Evolutionary conservation across 2,113 vertebrate genomes (phyloP), one percentile per base, ranked within the genome.

Genomic region (Pelmatolapia mariae): DNA sequence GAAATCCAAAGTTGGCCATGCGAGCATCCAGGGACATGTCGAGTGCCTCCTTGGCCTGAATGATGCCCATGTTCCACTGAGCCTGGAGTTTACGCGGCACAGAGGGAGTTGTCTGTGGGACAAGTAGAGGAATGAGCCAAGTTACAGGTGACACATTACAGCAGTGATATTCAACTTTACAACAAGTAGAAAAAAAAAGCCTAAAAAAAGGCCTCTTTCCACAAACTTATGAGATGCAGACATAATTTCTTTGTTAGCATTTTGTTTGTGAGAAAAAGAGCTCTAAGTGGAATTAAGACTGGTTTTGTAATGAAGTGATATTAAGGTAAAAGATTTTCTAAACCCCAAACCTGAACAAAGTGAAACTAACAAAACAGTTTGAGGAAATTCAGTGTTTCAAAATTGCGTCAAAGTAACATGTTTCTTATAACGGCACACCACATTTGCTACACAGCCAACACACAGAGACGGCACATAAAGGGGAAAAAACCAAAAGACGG

Each of bases 41-140:
- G 18, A 97, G 89, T 1, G 98, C 98, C 88, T 98, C 97, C 7
- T 96, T 96, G 10, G 98, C 98, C 89, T 99, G 98, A 38, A 96
- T 93, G 29, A 99, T 89, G 3, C 98, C 99, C 89, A 97, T 95
- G 87, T 97, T 98, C 99, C 98, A 99, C 94, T 99, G 98, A 2
- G 96, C 95, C 66, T 97, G 95, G 89, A 99, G 86, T 88, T 98
- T 99, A 50, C 97, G 97, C 1, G 98, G 97, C 61, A 98, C 95
- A 1, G 97, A 97, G 38, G 96, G 97, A 19, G 96, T 80, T 8
- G 96, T 93, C 98, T 98, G 86, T 87, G 83, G 19, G 12, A 56
- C 81, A 90, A 2, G 47, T 3, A 6, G 16, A 78, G n/a, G 22
- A 68, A 80, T 22, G 3, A 73, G 18, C 53, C 10, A 26, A 59